Conservation (phyloP, 2,113 vertebrate species). For the Rhinolophus ferrumequinum region DNA sequence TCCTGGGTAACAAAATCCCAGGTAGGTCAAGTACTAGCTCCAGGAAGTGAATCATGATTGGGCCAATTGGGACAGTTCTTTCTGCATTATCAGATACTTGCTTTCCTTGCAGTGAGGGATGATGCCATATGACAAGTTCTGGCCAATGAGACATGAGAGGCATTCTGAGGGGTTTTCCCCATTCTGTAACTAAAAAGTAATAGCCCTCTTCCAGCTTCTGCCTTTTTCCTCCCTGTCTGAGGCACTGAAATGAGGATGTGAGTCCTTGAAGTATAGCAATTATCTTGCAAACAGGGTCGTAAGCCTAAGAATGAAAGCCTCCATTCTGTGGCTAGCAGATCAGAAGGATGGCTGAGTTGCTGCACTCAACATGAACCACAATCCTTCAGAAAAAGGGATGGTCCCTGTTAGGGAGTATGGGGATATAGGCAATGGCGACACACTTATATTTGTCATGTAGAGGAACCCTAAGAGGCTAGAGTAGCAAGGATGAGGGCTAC, state of each 20-base stretch:
- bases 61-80: not conserved
- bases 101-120: not conserved
- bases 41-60: not conserved
- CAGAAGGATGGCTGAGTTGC: not conserved
- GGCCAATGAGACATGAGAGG: not conserved
- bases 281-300: not conserved
- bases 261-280: not conserved
- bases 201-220: not conserved
- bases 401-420: not conserved
- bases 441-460: rapidly evolving
- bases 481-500: too few species aligned
- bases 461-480: not conserved
- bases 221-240: not conserved
- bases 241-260: not conserved
- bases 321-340: not conserved
- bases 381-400: not conserved
- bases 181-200: not conserved
- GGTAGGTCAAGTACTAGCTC: not conserved
- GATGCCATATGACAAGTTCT: not conserved
- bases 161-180: not conserved
- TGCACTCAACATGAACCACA: not conserved
- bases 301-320: not conserved
- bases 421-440: not conserved
- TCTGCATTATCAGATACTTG: not conserved
- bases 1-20: conserved; percentile 9